phyloP scores from a whole-genome alignment of 1,140 invertebrate genomes.

The Hyles vespertilio region DNA sequence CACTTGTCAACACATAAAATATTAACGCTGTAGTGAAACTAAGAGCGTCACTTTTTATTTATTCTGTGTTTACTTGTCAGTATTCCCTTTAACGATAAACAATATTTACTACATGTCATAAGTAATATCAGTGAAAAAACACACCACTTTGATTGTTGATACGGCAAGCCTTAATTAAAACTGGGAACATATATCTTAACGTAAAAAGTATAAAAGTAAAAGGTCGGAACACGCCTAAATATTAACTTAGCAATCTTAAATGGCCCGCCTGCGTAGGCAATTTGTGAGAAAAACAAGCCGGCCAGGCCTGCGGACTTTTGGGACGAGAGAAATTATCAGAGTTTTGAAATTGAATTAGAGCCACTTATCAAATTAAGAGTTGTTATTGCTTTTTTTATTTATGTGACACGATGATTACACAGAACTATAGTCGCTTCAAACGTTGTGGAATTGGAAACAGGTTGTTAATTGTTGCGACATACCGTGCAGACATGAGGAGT shows the following conservation, averaged over 20 bases:
- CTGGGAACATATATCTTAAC: not conserved
- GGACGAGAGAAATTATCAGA: conserved; percentile 1
- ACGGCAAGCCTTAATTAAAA: too few relatives aligned
- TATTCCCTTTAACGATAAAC: too few relatives aligned
- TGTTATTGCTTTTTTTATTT: conserved; percentile 34
- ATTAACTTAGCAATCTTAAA: conserved; percentile 4
- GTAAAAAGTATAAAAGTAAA: conserved; percentile 1
- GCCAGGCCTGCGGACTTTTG: conserved; percentile 3
- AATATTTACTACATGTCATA: too few relatives aligned
- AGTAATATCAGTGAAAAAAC: too few relatives aligned
- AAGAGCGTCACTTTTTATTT: too few relatives aligned
- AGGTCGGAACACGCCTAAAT: conserved; percentile 3
- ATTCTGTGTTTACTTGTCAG: too few relatives aligned
- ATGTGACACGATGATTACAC: conserved; percentile 30
- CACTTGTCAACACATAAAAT: too few relatives aligned
- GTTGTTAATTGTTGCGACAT: conserved; percentile 13
- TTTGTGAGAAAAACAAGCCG: conserved; percentile 2
- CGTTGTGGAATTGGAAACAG: conserved; percentile 31
- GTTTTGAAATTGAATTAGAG: conserved; percentile 29
- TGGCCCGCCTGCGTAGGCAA: conserved; percentile 1
- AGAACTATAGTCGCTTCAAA: conserved; percentile 27
- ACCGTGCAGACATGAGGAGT: conserved; percentile 4
- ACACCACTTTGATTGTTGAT: too few relatives aligned
- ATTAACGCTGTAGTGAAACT: too few relatives aligned
- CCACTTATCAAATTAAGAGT: conserved; percentile 36